Evolutionary conservation across 2,888 invertebrate genomes (phyloP).

Genomic region (Cerceris rybyensis): DNA sequence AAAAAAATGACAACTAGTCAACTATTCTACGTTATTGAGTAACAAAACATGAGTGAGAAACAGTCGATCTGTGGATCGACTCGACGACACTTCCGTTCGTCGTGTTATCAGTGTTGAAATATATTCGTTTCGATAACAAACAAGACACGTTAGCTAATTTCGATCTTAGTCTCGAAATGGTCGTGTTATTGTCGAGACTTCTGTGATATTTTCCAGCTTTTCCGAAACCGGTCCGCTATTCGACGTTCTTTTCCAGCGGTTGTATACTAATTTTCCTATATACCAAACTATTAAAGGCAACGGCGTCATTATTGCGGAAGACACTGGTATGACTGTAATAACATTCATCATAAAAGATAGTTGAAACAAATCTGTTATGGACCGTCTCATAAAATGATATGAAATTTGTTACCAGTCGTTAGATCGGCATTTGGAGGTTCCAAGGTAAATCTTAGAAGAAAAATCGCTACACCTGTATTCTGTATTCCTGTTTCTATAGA

Average conservation of each 20-base stretch:
- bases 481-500: constrained; percentile 96
- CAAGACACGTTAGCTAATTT: background rate
- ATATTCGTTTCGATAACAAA: background rate
- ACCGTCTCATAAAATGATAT: constrained; percentile 9
- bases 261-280: constrained; percentile 68
- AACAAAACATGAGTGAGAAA: background rate
- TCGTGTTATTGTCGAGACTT: constrained; percentile 6
- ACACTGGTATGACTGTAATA: constrained; percentile 91
- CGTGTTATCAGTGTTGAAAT: background rate
- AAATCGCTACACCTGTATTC: constrained; percentile 96
- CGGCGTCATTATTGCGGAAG: constrained; percentile 97
- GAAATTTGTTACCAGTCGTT: constrained; percentile 86
- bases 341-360: constrained; percentile 33
- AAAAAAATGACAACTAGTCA: background rate
- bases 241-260: constrained; percentile 54
- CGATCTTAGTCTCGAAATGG: background rate
- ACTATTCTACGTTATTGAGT: too few species aligned
- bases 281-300: constrained; percentile 87
- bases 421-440: constrained; percentile 94
- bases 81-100: too few species aligned
- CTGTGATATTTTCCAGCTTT: constrained; percentile 62
- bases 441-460: constrained; percentile 91
- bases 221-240: constrained; percentile 61
- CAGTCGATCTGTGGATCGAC: background rate
- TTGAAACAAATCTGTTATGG: constrained; percentile 26